Conservation (phyloP, 2,113 vertebrate species). For the Engystomops pustulosus region DNA sequence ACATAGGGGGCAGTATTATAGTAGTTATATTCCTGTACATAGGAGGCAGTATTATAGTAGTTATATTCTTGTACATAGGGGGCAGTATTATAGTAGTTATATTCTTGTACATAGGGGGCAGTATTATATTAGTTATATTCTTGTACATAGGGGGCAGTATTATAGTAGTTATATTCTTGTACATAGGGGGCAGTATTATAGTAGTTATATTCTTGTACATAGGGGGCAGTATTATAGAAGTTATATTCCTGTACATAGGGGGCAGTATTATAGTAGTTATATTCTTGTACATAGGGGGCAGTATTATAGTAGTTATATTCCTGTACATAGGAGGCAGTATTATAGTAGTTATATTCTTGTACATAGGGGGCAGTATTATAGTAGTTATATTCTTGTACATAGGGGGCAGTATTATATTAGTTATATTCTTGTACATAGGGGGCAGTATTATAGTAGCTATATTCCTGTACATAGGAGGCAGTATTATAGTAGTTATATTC, state of each 20-base stretch:
- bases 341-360: neutral
- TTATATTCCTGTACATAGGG: neutral
- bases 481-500: slow-evolving; percentile 16
- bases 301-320: slow-evolving; percentile 1
- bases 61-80: too few species aligned
- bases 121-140: slow-evolving; percentile 8
- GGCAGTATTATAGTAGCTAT: too few species aligned
- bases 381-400: slow-evolving; percentile 6
- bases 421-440: too few species aligned
- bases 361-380: neutral
- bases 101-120: neutral
- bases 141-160: neutral
- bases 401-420: neutral
- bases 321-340: neutral
- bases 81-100: too few species aligned
- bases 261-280: too few species aligned
- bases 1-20: neutral
- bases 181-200: neutral
- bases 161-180: slow-evolving; percentile 14
- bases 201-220: slow-evolving; percentile 4
- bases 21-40: neutral
- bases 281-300: too few species aligned
- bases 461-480: neutral
- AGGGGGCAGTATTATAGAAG: neutral
- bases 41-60: too few species aligned